Conservation (phyloP, 2,113 vertebrate genomes). For the Myrmecobius fasciatus region DNA sequence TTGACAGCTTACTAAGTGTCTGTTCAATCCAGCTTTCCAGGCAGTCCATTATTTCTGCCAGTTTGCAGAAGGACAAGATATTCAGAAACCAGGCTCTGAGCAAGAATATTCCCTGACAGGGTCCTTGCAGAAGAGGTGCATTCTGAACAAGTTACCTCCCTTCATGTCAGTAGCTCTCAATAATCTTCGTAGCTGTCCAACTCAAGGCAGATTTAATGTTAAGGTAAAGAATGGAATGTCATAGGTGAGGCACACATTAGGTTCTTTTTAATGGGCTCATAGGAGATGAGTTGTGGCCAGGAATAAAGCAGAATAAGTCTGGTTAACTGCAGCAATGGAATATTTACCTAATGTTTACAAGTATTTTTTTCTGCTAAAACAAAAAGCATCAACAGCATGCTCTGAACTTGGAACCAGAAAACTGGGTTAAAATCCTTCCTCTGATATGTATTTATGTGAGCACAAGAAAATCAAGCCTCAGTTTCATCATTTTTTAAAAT, state of each 20-base stretch:
- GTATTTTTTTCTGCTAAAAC: background rate
- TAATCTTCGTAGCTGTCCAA: conserved; percentile 31
- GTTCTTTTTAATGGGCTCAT: conserved; percentile 19
- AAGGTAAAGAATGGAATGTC: background rate
- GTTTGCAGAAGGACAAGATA: conserved; percentile 37
- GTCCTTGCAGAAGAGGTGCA: conserved; percentile 25
- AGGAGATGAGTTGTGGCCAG: background rate
- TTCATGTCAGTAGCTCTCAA: conserved; percentile 64
- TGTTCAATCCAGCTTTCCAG: conserved; percentile 67
- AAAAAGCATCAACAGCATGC: background rate
- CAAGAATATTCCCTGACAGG: conserved; percentile 38
- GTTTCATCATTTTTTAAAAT: background rate
- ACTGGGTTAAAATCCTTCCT: background rate
- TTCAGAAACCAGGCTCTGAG: conserved; percentile 59
- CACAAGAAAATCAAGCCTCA: background rate
- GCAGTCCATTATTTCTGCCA: conserved; percentile 57
- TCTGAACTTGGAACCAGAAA: background rate
- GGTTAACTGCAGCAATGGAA: background rate
- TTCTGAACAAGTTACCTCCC: conserved; percentile 44
- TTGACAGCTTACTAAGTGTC: conserved; percentile 59
- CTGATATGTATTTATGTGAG: background rate
- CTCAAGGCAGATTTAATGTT: conserved; percentile 7
- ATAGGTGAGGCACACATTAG: background rate
- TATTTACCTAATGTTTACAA: background rate
- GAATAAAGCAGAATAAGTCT: conserved; percentile 27